Percentiles rank a stretch among this genome's conserved stretches.
Evolutionary conservation across 2,888 invertebrate genomes (phyloP).

Genomic region (Slavum lentiscoides): DNA sequence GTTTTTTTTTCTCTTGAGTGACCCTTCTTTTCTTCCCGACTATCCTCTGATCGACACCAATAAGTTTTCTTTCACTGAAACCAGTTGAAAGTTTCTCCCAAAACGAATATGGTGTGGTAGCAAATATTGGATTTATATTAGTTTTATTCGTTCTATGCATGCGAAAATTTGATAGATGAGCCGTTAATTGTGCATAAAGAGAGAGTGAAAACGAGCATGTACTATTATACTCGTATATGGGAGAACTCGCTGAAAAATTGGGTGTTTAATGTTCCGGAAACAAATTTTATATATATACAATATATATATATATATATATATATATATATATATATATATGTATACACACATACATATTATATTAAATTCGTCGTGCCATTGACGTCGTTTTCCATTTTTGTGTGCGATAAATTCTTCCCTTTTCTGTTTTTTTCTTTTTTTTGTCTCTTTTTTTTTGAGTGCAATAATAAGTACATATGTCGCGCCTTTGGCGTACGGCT

Average conservation of each 20-base stretch:
- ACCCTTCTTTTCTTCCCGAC: not conserved
- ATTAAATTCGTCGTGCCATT: not conserved
- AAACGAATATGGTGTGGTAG: not conserved
- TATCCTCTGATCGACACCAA: not conserved
- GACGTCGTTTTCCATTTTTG: constrained; percentile 35
- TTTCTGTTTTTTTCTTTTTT: constrained; percentile 10
- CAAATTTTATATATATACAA: not conserved
- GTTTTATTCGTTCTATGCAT: not conserved
- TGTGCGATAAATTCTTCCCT: constrained; percentile 32
- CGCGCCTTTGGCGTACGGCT: not conserved
- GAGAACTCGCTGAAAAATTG: constrained; percentile 19
- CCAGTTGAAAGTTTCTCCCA: constrained; percentile 22
- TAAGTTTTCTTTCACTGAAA: constrained; percentile 1
- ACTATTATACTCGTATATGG: not conserved
- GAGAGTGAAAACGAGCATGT: not conserved
- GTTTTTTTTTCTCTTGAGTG: not conserved
- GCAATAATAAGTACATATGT: constrained; percentile 26
- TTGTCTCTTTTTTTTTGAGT: constrained; percentile 5
- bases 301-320: constrained; percentile 7
- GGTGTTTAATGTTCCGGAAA: constrained; percentile 49
- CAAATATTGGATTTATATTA: constrained; percentile 20
- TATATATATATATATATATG: not conserved
- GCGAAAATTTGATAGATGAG: constrained; percentile 36
- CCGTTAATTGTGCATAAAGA: not conserved
- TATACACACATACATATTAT: not conserved